Percentiles rank a stretch among this genome's conserved stretches.
Conservation (phyloP, 2,888 invertebrate species). For the Xestia c-nigrum region DNA sequence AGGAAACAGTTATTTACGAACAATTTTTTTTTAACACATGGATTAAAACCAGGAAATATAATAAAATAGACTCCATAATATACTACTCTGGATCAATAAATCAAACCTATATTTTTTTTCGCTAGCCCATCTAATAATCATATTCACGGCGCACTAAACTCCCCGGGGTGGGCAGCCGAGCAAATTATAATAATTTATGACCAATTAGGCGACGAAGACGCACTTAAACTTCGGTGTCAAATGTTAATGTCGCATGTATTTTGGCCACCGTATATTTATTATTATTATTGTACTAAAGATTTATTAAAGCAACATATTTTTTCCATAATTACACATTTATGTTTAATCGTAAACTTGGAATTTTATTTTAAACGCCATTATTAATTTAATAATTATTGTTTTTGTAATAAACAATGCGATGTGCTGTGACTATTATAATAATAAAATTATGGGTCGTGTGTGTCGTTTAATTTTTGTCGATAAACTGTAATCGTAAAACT, state of each 20-base stretch:
- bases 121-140: constrained; percentile 74
- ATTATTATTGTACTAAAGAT: constrained; percentile 74
- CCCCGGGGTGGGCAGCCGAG: constrained; percentile 76
- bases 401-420: constrained; percentile 60
- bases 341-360: constrained; percentile 57
- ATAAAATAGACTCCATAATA: constrained; percentile 10
- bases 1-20: not conserved
- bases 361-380: constrained; percentile 64
- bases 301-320: constrained; percentile 68
- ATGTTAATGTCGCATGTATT: constrained; percentile 77
- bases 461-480: constrained; percentile 39
- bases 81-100: constrained; percentile 48
- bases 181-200: constrained; percentile 85
- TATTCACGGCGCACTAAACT: constrained; percentile 73
- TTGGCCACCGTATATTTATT: constrained; percentile 78
- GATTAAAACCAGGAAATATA: constrained; percentile 7
- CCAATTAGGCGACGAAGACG: constrained; percentile 79
- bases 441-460: constrained; percentile 39
- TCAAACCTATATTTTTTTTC: constrained; percentile 70
- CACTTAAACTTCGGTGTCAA: constrained; percentile 75
- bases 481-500: constrained; percentile 40
- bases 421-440: constrained; percentile 40
- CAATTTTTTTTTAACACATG: not conserved
- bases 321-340: constrained; percentile 65
- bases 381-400: constrained; percentile 64